Base-by-base conservation (phyloP, 2,888 invertebrate species). In the Eudemis profundana region DNA sequence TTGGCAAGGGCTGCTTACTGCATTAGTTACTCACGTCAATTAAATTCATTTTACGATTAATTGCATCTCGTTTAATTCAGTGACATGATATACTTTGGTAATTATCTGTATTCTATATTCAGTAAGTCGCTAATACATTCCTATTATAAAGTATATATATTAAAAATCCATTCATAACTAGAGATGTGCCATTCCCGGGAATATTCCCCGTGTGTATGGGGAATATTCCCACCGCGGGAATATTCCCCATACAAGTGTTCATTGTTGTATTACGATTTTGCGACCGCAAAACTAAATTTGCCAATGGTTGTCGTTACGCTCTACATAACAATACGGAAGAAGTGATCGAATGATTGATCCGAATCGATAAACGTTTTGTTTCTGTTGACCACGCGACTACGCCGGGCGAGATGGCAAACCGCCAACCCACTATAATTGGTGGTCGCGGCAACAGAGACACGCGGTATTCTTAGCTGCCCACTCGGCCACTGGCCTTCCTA, bases 381-480 rank as follows among this genome's bases (percentile, higher is more conserved):
- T 81, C 86, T 85, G 82, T 82, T 84, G 79, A 84, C 78, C 81
- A 82, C 82, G 79, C 81, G 81, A 76, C 68, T 68, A 71, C 76
- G 79, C 75, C 76, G 75, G 75, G 89, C 90, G 87, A 87, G 78
- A 94, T 96, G 96, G 96, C 96, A 91, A 69, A 75, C 70, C 84
- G 95, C 96, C 96, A 96, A 95, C 94, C 93, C 94, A 94, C 96
- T 96, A 96, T 96, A 96, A 96, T 96, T 96, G 96, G 96, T 95
- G 95, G 95, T 96, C 93, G 92, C 91, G 90, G 93, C 81, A 84
- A 79, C 83, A 93, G 92, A 93, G 90, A 91, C 89, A 87, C 82
- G 82, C 89, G 93, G 93, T 95, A 95, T 95, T 95, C 94, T 94
- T 95, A 95, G 94, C 91, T 84, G 85, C 69, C 73, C 77, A 78